Base-by-base conservation (phyloP, 2,113 vertebrate genomes). In the Atrichornis clamosus region DNA sequence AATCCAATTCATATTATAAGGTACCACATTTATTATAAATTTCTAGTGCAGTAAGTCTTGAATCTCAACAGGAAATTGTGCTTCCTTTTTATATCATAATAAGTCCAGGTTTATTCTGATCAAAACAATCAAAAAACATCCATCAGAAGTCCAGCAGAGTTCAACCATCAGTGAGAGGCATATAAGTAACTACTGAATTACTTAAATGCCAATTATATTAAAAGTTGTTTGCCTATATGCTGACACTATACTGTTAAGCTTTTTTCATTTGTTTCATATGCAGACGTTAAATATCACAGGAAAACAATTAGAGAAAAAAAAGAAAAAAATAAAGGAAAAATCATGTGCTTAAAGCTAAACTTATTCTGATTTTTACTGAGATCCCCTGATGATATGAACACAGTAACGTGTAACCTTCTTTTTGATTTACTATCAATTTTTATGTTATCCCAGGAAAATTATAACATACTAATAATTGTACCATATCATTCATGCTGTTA, bases 261-360 rank as follows among this genome's bases (percentile, higher is more conserved):
- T 44, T 77, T 90, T 76, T 49, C 4, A 33, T 33, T 70, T 65
- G 2, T 50, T 74, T 11, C 6, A 35, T 24, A 39, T 33, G 7
- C 6, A 84, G 32, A 49, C 11, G 63, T 21, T 69, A 84, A 79
- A 37, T 52, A 72, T 24, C 20, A 65, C 5, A 80, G 37, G 12
- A 85, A 90, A 77, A 53, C 0, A 16, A 22, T 10, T 33, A 3
- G 15, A 30, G n/a, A 17, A 21, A 28, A 12, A 15, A 30, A 14
- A 2, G 16, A 11, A 53, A 22, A 8, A 20, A 9, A 35, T 4
- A 0, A 11, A 44, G n/a, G 3, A 39, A 23, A 69, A 27, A 26
- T 1, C 3, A 32, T 24, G 5, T 63, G 13, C 7, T 56, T 75
- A 67, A 64, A 93, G 30, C 7, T 58, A 64, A 70, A 49, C 4